phyloP scores from a whole-genome alignment of 2,113 vertebrate species.

The Lepus europaeus region DNA sequence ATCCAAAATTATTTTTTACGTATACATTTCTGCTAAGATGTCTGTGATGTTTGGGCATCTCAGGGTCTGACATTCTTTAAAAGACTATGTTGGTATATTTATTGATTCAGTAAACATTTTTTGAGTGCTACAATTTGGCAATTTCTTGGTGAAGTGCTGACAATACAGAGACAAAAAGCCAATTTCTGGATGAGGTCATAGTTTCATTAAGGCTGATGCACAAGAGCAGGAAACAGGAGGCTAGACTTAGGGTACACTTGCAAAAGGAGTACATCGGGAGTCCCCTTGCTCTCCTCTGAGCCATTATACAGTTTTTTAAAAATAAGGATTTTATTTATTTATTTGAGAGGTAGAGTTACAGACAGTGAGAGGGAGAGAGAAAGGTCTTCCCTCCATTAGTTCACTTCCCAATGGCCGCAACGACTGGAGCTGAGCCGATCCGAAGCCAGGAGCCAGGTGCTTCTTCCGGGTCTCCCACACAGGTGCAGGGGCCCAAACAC shows the following conservation, averaged over 20 bases:
- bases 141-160: neutral
- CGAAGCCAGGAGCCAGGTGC: too few relatives aligned
- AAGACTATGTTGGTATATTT: neutral
- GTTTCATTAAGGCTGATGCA: neutral
- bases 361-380: too few relatives aligned
- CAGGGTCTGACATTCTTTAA: neutral
- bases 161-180: neutral
- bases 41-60: neutral
- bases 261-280: neutral
- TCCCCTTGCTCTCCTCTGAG: neutral
- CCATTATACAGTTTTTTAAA: neutral
- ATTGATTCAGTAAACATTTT: conserved; percentile 30
- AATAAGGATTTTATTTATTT: too few relatives aligned
- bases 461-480: too few relatives aligned
- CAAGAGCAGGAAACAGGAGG: neutral
- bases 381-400: too few relatives aligned
- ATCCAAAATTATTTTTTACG: neutral
- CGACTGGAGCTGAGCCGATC: too few relatives aligned
- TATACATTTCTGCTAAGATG: neutral
- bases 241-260: neutral
- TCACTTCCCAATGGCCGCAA: too few relatives aligned
- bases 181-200: neutral
- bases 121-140: neutral
- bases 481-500: too few relatives aligned
- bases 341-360: too few relatives aligned